These are phyloP conservation scores for Coregonus clupeaformis DNA, from an alignment of 2,113 vertebrate genomes.

Conservation along the genomic window DNA sequence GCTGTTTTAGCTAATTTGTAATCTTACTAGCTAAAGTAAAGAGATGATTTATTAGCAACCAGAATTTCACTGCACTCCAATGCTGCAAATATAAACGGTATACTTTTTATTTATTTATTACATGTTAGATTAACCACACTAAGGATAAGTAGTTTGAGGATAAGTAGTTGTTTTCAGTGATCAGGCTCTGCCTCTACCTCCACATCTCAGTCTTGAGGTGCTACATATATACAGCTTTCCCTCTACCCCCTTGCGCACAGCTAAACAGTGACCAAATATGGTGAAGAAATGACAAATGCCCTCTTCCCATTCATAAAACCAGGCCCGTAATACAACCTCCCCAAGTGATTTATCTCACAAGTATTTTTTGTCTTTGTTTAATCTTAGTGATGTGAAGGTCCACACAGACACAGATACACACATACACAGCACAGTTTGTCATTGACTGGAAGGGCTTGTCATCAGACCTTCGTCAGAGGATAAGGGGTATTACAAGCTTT, in stretches of 20 bases:
- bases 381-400: slow-evolving; percentile 53
- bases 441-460: slow-evolving; percentile 74
- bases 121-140: not conserved
- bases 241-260: slow-evolving; percentile 45
- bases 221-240: slow-evolving; percentile 58
- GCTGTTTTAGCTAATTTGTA: not conserved
- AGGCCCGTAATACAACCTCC: slow-evolving; percentile 38
- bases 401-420: slow-evolving; percentile 43
- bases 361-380: slow-evolving; percentile 35
- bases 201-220: slow-evolving; percentile 17
- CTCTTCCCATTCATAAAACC: slow-evolving; percentile 73
- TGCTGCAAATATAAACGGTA: too few species aligned
- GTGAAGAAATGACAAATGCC: slow-evolving; percentile 70
- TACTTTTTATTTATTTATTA: not conserved
- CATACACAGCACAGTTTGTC: slow-evolving; percentile 52
- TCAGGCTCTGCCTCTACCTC: slow-evolving; percentile 6
- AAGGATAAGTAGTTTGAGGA: not conserved
- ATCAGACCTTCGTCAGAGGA: slow-evolving; percentile 78
- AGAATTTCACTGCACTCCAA: not conserved
- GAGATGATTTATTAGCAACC: too few species aligned
- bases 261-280: slow-evolving; percentile 70
- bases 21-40: not conserved
- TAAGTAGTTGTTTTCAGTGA: slow-evolving; percentile 41
- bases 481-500: slow-evolving; percentile 79
- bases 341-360: slow-evolving; percentile 7